Conservation (phyloP, 2,888 invertebrate genomes). For the Leptopilina syphax region DNA sequence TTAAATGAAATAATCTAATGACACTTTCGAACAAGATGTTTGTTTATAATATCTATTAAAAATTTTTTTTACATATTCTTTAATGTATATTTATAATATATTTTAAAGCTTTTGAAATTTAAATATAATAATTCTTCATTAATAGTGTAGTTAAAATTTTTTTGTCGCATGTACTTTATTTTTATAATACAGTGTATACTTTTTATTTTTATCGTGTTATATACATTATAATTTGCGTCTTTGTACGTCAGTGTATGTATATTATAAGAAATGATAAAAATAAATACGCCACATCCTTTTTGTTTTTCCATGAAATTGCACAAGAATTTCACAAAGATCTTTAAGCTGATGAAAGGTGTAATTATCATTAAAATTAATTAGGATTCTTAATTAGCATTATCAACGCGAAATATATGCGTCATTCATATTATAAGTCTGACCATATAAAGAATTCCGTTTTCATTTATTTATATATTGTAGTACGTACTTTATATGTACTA, state of each 20-base stretch:
- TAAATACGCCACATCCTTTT: conserved; percentile 1
- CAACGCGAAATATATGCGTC: not conserved
- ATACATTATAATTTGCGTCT: not conserved
- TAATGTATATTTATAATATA: too few species aligned
- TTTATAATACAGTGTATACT: too few species aligned
- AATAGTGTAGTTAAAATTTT: too few species aligned
- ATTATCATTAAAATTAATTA: conserved; percentile 20
- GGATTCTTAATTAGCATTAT: conserved; percentile 12
- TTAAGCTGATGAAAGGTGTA: conserved; percentile 3
- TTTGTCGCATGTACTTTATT: too few species aligned
- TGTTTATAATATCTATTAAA: too few species aligned
- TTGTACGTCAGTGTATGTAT: not conserved
- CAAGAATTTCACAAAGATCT: conserved; percentile 11
- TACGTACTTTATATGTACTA: too few species aligned
- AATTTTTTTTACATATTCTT: too few species aligned
- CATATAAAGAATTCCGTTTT: conserved; percentile 6
- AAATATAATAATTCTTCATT: too few species aligned
- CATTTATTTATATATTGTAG: not conserved
- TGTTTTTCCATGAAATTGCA: conserved; percentile 1
- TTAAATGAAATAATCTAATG: too few species aligned
- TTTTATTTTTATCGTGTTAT: too few species aligned
- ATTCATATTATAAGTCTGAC: not conserved
- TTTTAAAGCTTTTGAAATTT: too few species aligned
- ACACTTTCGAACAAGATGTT: too few species aligned
- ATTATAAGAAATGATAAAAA: conserved; percentile 3